Base-by-base conservation (phyloP, 2,888 invertebrate genomes). In the Congeria kusceri region DNA sequence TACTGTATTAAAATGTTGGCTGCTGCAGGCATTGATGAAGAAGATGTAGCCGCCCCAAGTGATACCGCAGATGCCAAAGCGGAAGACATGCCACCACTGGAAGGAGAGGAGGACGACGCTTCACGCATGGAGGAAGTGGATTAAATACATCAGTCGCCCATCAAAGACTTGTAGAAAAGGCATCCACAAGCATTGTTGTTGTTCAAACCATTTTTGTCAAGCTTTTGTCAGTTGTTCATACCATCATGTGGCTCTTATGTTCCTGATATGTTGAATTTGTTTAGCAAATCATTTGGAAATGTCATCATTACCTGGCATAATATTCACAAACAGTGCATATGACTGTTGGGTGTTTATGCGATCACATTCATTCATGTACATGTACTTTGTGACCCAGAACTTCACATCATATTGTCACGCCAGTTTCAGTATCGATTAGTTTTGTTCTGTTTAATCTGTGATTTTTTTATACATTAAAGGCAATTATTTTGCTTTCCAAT, bases 61-160 rank as follows among this genome's bases (percentile, higher is more conserved):
- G 88, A 86, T 18, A 80, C 80, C 23, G 74, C 63, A 28, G 86
- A 80, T 15, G 88, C 87, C 23, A 81, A 78, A 7, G 83, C 88
- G 27, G 94, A 94, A 27, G 97, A 97, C 86, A 96, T 96, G 85
- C 97, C 98, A 49, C 96, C 96, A 39, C 95, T 97, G 59, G 98
- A 97, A 91, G 98, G 96, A 66, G 92, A 90, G 87, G 95, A 96
- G 32, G 98, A 98, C 94, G 98, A 99, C 94, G 97, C 97, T 76
- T 98, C 98, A 0, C 96, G 98, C 89, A 99, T 99, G 99, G 99
- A 99, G 94, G 99, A 99, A 95, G 99, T 99, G 57, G 99, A 99
- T 95, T 99, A 98, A 96, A 79, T 18, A 49, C 20, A 46, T 27
- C n/a, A 62, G 25, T 63, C 53, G 11, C 15, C n/a, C 23, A 28